Conservation (phyloP, 2,113 vertebrate species). For the Chaenogobius annularis region DNA sequence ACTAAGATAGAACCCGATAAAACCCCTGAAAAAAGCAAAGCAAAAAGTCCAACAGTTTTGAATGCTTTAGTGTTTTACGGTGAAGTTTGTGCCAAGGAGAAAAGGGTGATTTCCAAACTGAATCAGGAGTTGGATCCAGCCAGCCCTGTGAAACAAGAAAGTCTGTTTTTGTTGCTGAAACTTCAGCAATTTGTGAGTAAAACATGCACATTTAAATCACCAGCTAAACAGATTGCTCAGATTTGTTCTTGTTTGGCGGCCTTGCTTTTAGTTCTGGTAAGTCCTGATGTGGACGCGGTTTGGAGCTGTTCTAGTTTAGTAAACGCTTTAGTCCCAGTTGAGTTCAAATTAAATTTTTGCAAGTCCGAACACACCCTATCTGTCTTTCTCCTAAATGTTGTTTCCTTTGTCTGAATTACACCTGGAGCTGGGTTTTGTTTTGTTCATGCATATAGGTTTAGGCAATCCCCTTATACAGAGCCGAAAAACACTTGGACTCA, state of each 20-base stretch:
- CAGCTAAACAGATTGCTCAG: background rate
- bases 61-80: conserved; percentile 28
- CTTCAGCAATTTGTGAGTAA: background rate
- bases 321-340: background rate
- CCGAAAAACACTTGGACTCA: too few species aligned
- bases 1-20: conserved; percentile 14
- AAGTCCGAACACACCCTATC: background rate
- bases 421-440: background rate
- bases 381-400: too few species aligned
- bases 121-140: background rate
- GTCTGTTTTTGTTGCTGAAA: background rate
- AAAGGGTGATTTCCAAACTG: conserved; percentile 12
- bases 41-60: conserved; percentile 4
- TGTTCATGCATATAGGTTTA: background rate
- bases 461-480: too few species aligned
- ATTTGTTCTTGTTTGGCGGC: background rate
- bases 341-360: background rate
- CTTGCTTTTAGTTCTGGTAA: too few species aligned
- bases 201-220: background rate
- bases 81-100: conserved; percentile 1
- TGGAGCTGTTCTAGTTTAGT: too few species aligned
- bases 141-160: background rate
- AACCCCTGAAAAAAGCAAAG: background rate
- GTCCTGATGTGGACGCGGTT: too few species aligned
- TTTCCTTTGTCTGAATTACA: background rate